These are phyloP conservation scores for Edolisoma coerulescens DNA, from an alignment of 2,113 vertebrate genomes.

Conservation along the genomic window DNA sequence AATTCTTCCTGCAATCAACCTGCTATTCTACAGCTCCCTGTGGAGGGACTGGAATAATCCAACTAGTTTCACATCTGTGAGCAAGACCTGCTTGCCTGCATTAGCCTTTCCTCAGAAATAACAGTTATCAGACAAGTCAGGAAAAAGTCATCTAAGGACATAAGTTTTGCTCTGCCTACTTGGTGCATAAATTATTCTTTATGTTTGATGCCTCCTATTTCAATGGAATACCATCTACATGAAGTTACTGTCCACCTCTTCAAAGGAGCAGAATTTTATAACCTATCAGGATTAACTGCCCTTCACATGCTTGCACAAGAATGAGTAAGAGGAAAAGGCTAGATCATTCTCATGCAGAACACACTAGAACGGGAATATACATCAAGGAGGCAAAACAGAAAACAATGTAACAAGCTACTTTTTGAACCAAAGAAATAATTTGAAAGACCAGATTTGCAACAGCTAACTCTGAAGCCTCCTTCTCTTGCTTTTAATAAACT, in stretches of 20 bases:
- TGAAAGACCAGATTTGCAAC: neutral
- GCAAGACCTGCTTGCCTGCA: neutral
- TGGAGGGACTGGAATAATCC: neutral
- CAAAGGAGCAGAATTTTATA: neutral
- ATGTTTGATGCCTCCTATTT: neutral
- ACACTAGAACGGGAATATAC: neutral
- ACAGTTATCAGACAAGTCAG: neutral
- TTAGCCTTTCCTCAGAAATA: neutral
- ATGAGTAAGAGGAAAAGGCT: neutral
- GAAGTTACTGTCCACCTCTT: neutral
- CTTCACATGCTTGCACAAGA: neutral
- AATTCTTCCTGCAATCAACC: conserved; percentile 12
- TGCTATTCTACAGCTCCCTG: conserved; percentile 4
- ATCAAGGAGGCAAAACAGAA: neutral
- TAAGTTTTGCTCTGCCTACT: neutral
- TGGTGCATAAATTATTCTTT: neutral
- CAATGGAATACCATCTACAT: neutral
- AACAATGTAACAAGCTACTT: neutral
- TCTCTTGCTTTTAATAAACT: neutral
- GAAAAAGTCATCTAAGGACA: neutral
- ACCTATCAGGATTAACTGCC: neutral
- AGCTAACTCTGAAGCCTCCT: neutral
- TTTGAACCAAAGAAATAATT: neutral
- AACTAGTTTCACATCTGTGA: neutral
- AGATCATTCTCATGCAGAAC: neutral